These are phyloP conservation scores for Oryzias curvinotus DNA, from an alignment of 2,113 vertebrate species.

Conservation along the genomic window DNA sequence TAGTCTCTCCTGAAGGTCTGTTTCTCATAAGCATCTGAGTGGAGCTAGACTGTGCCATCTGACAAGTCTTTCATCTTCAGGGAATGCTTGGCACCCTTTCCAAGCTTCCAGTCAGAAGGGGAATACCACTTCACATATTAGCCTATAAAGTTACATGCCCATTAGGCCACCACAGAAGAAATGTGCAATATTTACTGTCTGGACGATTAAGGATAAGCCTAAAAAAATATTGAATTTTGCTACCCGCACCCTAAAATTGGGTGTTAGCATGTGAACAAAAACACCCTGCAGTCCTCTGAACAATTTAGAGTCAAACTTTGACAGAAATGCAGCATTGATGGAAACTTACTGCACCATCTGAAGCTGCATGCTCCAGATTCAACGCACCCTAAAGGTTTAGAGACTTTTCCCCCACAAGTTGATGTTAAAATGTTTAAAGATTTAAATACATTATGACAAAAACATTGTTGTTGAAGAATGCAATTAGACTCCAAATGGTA, in stretches of 20 bases:
- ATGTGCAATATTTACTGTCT: conserved; percentile 72
- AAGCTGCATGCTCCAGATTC: conserved; percentile 32
- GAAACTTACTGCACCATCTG: conserved; percentile 48
- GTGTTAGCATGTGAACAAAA: conserved; percentile 60
- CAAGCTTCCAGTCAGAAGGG: conserved; percentile 56
- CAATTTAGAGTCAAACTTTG: conserved; percentile 39
- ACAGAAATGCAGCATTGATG: conserved; percentile 65
- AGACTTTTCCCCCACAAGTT: conserved; percentile 10
- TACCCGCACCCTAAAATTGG: conserved; percentile 52
- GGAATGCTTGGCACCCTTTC: conserved; percentile 61
- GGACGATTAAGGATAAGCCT: conserved; percentile 71
- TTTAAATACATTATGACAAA: too few relatives aligned
- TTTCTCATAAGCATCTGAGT: conserved; percentile 72
- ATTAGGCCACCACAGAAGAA: conserved; percentile 73
- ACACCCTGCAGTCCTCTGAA: conserved; percentile 29
- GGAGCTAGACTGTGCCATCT: conserved; percentile 64
- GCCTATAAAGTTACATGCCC: conserved; percentile 77
- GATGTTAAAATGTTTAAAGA: not conserved
- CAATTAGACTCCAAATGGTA: too few relatives aligned
- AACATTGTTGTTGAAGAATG: too few relatives aligned
- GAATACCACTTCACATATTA: conserved; percentile 74
- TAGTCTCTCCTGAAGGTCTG: conserved; percentile 68
- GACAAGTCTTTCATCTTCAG: conserved; percentile 73
- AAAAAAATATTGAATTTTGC: conserved; percentile 72
- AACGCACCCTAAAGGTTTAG: conserved; percentile 26